A percentile compares a stretch with the other conserved stretches of the same genome.
phyloP scores from a whole-genome alignment of 2,888 invertebrate species.

The Apamea sordens region DNA sequence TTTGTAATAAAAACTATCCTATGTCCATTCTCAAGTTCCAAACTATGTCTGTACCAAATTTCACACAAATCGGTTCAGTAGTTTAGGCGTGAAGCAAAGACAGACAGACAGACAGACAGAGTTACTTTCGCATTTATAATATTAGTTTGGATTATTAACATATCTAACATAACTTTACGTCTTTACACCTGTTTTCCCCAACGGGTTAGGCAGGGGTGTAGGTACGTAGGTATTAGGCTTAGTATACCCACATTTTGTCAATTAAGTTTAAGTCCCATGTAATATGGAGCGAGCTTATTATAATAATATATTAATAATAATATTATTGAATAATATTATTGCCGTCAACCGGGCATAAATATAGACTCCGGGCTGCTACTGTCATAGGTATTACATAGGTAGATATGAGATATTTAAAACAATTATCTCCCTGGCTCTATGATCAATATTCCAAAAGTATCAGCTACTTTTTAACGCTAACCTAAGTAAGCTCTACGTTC shows the following conservation, averaged over 20 bases:
- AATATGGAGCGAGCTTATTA: neutral
- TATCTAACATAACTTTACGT: neutral
- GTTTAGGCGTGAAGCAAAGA: no score
- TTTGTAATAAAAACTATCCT: no score
- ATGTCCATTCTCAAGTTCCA: no score
- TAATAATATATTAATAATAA: no score
- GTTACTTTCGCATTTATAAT: no score
- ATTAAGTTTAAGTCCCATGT: neutral
- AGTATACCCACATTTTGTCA: neutral
- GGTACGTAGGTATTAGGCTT: neutral
- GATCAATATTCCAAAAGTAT: neutral
- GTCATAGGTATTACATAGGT: neutral
- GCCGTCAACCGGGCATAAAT: neutral
- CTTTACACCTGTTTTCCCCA: neutral
- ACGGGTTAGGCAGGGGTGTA: neutral
- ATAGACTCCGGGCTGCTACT: neutral
- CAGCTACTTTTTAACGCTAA: neutral
- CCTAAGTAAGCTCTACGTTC: neutral
- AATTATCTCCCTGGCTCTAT: neutral
- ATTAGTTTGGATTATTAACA: no score
- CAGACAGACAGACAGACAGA: no score
- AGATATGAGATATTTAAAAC: neutral
- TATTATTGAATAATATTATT: no score
- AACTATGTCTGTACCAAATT: no score
- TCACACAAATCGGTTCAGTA: no score